Percentiles rank a stretch among this genome's conserved stretches.
These are phyloP conservation scores for Macquaria ambigua DNA, from an alignment of 2,113 vertebrate species.

Conservation along the genomic window DNA sequence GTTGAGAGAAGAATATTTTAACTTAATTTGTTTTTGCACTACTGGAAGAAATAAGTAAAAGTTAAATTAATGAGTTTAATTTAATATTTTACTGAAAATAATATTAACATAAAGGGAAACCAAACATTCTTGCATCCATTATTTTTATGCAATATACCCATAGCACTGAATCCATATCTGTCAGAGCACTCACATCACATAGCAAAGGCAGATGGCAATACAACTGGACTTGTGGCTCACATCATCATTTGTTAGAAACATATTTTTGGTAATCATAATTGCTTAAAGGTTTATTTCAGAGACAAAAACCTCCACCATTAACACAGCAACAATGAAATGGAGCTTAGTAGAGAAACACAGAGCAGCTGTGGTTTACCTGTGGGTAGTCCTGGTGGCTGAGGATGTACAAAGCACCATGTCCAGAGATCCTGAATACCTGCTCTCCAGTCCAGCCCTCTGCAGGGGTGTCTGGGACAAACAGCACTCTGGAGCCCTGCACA, in stretches of 20 bases:
- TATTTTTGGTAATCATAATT: background rate
- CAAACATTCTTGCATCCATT: background rate
- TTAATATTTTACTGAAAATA: background rate
- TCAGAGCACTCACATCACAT: background rate
- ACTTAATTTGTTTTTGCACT: background rate
- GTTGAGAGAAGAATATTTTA: background rate
- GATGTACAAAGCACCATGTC: constrained; percentile 69
- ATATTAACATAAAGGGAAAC: background rate
- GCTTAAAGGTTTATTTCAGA: background rate
- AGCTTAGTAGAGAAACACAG: background rate
- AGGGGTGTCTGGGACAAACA: constrained; percentile 70
- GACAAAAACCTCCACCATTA: background rate
- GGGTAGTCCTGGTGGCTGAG: constrained; percentile 55
- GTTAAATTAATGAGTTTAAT: no score
- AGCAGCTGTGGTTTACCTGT: constrained; percentile 53
- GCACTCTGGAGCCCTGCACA: constrained; percentile 63
- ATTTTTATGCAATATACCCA: background rate
- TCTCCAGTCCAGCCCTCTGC: constrained; percentile 76
- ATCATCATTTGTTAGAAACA: background rate
- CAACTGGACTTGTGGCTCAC: background rate
- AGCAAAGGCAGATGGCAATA: background rate
- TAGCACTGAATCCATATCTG: no score
- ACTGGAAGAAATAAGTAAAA: background rate
- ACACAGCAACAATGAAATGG: background rate
- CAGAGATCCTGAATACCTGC: constrained; percentile 65